phyloP scores from a whole-genome alignment of 2,113 vertebrate genomes.

The Sinocyclocheilus anshuiensis region DNA sequence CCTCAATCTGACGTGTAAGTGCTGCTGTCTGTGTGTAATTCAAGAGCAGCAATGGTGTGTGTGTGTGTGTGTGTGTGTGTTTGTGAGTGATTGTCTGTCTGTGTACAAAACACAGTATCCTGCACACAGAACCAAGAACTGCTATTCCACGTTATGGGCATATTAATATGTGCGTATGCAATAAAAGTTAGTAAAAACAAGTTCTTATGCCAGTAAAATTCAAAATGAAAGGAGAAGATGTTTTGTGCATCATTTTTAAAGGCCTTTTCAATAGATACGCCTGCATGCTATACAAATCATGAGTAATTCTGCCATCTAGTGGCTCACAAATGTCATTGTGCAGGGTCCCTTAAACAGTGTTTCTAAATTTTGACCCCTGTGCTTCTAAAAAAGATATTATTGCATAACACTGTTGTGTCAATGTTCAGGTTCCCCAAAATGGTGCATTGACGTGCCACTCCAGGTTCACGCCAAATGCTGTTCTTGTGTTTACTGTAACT shows the following conservation, averaged over 20 bases:
- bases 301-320: neutral
- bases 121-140: neutral
- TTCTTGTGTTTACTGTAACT: neutral
- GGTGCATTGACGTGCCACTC: neutral
- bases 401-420: neutral
- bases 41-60: slow-evolving; percentile 23
- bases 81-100: neutral
- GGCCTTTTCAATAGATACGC: neutral
- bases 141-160: neutral
- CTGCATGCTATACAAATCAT: neutral
- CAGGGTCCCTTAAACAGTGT: neutral
- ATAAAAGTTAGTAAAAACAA: neutral
- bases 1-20: slow-evolving; percentile 27
- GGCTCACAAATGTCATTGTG: neutral
- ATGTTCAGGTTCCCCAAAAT: neutral
- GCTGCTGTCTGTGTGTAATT: slow-evolving; percentile 45
- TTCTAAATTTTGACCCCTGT: neutral
- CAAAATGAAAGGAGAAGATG: neutral
- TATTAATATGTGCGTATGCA: neutral
- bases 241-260: neutral
- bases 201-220: neutral
- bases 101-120: neutral
- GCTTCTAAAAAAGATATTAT: neutral
- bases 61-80: neutral
- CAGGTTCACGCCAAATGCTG: neutral